Evolutionary conservation across 2,888 invertebrate genomes (phyloP).

Genomic region (Synanthedon vespiformis): DNA sequence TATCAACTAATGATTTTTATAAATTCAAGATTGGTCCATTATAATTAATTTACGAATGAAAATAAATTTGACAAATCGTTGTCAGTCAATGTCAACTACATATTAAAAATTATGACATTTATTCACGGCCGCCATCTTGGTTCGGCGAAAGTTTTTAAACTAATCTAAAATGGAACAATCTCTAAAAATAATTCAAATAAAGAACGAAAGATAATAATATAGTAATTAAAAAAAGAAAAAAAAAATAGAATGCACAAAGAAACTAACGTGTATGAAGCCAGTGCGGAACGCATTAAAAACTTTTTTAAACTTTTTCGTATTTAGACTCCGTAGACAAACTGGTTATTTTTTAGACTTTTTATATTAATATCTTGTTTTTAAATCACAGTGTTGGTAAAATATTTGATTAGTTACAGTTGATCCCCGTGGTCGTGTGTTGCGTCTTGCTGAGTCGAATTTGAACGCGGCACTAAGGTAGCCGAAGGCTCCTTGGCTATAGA

Average conservation of each 20-base stretch:
- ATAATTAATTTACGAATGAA: too few relatives aligned
- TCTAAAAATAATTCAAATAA: too few relatives aligned
- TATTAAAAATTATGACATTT: too few relatives aligned
- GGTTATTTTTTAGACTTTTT: slow-evolving; percentile 12
- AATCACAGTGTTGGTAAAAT: slow-evolving; percentile 17
- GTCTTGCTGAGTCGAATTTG: slow-evolving; percentile 18
- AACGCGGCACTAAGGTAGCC: slow-evolving; percentile 29
- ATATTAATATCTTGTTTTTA: slow-evolving; percentile 20
- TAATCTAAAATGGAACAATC: too few relatives aligned
- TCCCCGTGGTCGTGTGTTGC: slow-evolving; percentile 10
- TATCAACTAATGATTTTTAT: too few relatives aligned
- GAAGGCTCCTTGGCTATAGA: slow-evolving; percentile 12
- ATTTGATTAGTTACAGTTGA: slow-evolving; percentile 24
- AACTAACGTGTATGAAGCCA: slow-evolving; percentile 7
- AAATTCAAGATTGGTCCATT: too few relatives aligned
- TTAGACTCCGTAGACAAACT: slow-evolving; percentile 13
- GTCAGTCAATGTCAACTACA: too few relatives aligned
- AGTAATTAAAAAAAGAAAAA: background rate
- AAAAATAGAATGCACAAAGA: slow-evolving; percentile 1
- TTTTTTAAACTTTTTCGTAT: slow-evolving; percentile 11
- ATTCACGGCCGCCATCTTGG: too few relatives aligned
- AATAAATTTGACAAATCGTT: too few relatives aligned
- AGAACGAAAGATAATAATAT: too few relatives aligned
- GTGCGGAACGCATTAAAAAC: slow-evolving; percentile 9
- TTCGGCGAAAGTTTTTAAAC: too few relatives aligned